A percentile compares a stretch with the other conserved stretches of the same genome.
These are phyloP conservation scores for Caenorhabditis parvicauda DNA, from an alignment of 2,888 invertebrate genomes.

Conservation along the genomic window DNA sequence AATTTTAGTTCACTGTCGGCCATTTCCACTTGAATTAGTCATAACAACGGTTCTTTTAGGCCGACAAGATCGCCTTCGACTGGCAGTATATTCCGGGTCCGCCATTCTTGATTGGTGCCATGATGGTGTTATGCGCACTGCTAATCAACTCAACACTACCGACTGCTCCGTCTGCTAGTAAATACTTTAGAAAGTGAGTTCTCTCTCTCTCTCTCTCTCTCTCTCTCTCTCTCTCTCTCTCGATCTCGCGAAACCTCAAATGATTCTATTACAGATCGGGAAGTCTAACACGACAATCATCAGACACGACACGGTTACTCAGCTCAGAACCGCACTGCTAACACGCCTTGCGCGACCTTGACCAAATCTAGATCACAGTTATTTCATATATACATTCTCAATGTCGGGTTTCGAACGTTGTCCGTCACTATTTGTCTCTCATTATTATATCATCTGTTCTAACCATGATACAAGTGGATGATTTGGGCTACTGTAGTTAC, in stretches of 20 bases:
- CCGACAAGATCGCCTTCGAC: constrained; percentile 44
- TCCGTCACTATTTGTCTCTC: too few species aligned
- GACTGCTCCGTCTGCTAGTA: constrained; percentile 20
- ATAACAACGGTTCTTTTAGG: constrained; percentile 11
- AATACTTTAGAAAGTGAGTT: constrained; percentile 26
- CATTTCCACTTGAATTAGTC: not conserved
- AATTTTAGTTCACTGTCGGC: not conserved
- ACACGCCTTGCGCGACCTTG: not conserved
- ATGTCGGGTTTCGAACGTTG: too few species aligned
- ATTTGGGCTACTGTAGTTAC: too few species aligned
- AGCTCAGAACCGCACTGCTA: constrained; percentile 2
- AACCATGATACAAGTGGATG: too few species aligned
- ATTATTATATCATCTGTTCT: too few species aligned
- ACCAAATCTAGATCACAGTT: too few species aligned
- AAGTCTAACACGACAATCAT: constrained; percentile 32
- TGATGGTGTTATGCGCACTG: constrained; percentile 91
- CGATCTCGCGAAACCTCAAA: not conserved
- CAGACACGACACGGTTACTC: constrained; percentile 35
- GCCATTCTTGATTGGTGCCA: constrained; percentile 94
- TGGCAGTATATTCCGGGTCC: constrained; percentile 72
- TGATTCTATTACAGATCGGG: constrained; percentile 8
- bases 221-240: not conserved
- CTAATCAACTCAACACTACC: constrained; percentile 70
- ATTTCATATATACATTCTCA: too few species aligned
- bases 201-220: not conserved